These are phyloP conservation scores for Anguilla marmorata DNA, from an alignment of 2,797 vertebrate species.

Conservation along the genomic window DNA sequence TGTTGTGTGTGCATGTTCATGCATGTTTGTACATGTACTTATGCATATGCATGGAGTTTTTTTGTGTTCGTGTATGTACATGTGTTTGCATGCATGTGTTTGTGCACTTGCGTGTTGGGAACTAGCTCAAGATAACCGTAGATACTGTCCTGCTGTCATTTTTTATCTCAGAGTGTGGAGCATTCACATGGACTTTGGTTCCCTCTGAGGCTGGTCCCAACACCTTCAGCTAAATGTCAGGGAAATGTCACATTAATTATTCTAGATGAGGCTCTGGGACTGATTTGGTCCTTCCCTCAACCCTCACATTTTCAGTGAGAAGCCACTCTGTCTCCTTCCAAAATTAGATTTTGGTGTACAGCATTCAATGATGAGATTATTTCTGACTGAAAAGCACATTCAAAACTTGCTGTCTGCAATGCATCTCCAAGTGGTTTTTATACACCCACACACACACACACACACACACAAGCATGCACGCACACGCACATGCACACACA, in stretches of 20 bases:
- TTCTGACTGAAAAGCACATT: conserved; percentile 51
- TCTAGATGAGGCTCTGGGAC: conserved; percentile 64
- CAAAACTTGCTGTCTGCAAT: conserved; percentile 38
- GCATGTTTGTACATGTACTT: neutral
- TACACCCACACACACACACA: neutral
- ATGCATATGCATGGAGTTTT: neutral
- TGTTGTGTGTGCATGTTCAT: conserved; percentile 8
- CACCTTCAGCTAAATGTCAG: conserved; percentile 77
- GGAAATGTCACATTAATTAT: conserved; percentile 83
- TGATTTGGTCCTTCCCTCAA: conserved; percentile 57
- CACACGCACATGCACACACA: neutral
- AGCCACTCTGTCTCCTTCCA: conserved; percentile 53
- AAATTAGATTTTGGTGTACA: conserved; percentile 66
- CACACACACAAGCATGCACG: neutral
- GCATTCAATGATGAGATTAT: conserved; percentile 64
- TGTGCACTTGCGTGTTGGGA: conserved; percentile 12
- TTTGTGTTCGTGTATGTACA: conserved; percentile 5
- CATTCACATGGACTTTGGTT: conserved; percentile 19
- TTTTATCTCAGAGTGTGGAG: neutral
- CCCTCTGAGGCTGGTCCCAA: conserved; percentile 61
- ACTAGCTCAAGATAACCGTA: neutral
- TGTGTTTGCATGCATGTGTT: neutral
- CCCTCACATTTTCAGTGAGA: conserved; percentile 58
- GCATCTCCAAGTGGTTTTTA: neutral
- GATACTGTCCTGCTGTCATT: neutral